Conservation (phyloP, 2,797 vertebrate genomes). For the Ciconia nigra region DNA sequence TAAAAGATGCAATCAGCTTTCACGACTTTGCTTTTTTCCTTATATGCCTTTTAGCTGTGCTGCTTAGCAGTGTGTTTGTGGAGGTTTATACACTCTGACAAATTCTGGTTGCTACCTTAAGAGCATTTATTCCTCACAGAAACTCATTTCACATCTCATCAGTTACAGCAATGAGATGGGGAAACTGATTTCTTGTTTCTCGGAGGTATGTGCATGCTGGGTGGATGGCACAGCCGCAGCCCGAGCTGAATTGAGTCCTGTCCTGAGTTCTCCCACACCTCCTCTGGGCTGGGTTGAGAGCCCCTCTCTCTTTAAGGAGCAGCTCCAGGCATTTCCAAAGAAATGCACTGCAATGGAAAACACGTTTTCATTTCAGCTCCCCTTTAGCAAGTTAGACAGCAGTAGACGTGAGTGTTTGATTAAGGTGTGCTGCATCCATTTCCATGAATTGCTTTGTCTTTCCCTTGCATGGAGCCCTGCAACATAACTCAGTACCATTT, state of each 20-base stretch:
- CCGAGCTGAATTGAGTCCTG: neutral
- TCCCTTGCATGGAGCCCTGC: neutral
- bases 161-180: conserved; percentile 8
- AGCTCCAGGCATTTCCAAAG: neutral
- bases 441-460: neutral
- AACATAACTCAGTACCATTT: neutral
- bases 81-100: conserved; percentile 1
- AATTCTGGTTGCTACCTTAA: conserved; percentile 45
- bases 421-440: neutral
- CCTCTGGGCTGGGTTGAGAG: neutral
- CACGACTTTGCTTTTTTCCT: neutral
- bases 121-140: conserved; percentile 9
- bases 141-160: conserved; percentile 70
- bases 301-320: neutral
- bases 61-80: neutral
- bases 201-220: neutral
- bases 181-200: conserved; percentile 32
- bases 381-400: neutral
- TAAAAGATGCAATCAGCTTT: neutral
- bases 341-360: neutral
- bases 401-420: neutral
- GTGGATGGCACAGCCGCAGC: neutral
- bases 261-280: neutral
- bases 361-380: neutral
- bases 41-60: neutral